Evolutionary conservation across 2,797 vertebrate species (phyloP).

Genomic region (Ctenosaura bakeri): DNA sequence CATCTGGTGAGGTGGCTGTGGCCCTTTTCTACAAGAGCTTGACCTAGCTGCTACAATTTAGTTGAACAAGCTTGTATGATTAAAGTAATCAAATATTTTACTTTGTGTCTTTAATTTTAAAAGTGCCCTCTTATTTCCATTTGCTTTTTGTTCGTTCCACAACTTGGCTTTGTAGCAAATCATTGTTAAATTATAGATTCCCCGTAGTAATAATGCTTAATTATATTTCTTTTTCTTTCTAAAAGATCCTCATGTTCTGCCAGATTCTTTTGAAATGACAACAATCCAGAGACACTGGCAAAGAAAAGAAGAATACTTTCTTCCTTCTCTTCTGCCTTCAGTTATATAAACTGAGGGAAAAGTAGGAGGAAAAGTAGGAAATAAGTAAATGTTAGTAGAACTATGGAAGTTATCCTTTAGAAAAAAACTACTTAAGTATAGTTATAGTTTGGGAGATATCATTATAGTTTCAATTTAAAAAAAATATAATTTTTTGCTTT

Average conservation of each 20-base stretch:
- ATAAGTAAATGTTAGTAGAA: conserved; percentile 44
- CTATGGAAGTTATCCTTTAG: not conserved
- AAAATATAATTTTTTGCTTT: not conserved
- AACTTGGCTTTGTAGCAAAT: conserved; percentile 17
- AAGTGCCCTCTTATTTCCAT: not conserved
- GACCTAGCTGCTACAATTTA: not conserved
- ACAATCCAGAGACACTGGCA: conserved; percentile 35
- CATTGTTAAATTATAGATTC: conserved; percentile 32
- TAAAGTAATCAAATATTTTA: conserved; percentile 16
- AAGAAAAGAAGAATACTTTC: conserved; percentile 30
- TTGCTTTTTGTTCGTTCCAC: not conserved
- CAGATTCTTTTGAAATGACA: conserved; percentile 35
- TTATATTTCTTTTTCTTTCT: conserved; percentile 48
- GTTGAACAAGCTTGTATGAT: not conserved
- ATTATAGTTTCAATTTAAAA: not conserved
- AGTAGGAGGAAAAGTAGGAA: conserved; percentile 18
- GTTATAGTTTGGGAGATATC: not conserved
- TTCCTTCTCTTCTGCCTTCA: conserved; percentile 17
- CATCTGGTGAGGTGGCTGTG: not conserved
- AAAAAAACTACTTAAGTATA: not conserved
- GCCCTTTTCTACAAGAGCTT: not conserved
- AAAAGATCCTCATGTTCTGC: conserved; percentile 49
- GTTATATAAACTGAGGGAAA: not conserved
- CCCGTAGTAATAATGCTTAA: conserved; percentile 41
- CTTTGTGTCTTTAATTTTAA: conserved; percentile 9